These are phyloP conservation scores for Synergus laeviventris DNA, from an alignment of 2,888 invertebrate genomes.

Conservation along the genomic window DNA sequence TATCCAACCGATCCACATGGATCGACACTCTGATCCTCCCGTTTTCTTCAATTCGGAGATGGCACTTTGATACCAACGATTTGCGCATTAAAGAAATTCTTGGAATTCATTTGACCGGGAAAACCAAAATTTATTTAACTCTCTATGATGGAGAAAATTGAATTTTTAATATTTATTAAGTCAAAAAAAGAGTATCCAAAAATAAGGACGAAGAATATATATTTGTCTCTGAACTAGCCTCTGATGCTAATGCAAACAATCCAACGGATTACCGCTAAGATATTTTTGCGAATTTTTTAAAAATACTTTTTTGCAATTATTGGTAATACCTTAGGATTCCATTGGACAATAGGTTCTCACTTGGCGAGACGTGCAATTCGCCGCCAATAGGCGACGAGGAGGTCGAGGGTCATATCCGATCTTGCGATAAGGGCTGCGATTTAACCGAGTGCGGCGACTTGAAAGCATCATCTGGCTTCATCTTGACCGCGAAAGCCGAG, in stretches of 20 bases:
- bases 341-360: conserved; percentile 54
- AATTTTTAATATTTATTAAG: no score
- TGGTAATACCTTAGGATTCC: conserved; percentile 30
- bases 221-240: no score
- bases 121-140: no score
- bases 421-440: conserved; percentile 68
- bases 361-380: conserved; percentile 65
- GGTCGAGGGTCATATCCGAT: conserved; percentile 66
- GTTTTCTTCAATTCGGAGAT: conserved; percentile 67
- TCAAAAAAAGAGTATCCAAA: no score
- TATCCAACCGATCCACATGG: conserved; percentile 67
- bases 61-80: conserved; percentile 48
- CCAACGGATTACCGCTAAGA: no score
- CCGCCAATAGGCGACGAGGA: conserved; percentile 67
- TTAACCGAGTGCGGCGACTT: conserved; percentile 69
- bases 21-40: conserved; percentile 64
- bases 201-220: no score
- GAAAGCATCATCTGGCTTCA: conserved; percentile 58
- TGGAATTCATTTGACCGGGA: neutral
- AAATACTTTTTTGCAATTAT: neutral
- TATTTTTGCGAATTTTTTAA: neutral
- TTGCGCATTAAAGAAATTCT: neutral
- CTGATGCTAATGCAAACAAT: no score
- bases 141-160: no score
- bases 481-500: conserved; percentile 54